Conservation (phyloP, 2,797 vertebrate species). For the Pipistrellus pipistrellus region DNA sequence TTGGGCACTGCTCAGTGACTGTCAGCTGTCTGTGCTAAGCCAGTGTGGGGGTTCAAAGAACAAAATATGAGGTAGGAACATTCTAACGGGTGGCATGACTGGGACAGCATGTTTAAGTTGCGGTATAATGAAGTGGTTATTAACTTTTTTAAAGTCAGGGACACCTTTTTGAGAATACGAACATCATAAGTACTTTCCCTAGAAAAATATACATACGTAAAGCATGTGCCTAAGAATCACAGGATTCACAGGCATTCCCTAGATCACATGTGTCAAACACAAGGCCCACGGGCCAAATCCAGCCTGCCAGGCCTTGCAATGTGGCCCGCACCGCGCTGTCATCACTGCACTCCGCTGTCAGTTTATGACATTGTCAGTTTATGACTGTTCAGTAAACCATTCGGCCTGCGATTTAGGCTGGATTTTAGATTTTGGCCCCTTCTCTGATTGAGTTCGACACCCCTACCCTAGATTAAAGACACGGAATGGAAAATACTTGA, state of each 20-base stretch:
- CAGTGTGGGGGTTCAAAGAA: not conserved
- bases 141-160: not conserved
- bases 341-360: too few species aligned
- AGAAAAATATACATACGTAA: not conserved
- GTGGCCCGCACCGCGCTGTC: too few species aligned
- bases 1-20: not conserved
- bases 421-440: too few species aligned
- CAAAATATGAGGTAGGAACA: not conserved
- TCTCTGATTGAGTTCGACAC: too few species aligned
- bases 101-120: not conserved
- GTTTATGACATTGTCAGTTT: too few species aligned
- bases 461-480: constrained; percentile 10
- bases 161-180: not conserved
- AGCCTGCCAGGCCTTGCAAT: too few species aligned
- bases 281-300: too few species aligned
- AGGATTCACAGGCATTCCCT: not conserved
- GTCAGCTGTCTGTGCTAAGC: not conserved
- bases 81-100: not conserved
- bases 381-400: too few species aligned
- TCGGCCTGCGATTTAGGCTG: too few species aligned
- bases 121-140: not conserved
- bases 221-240: not conserved
- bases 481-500: not conserved
- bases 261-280: too few species aligned
- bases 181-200: not conserved